These are phyloP conservation scores for Pseudomugil gertrudae DNA, from an alignment of 2,797 vertebrate species.

Conservation along the genomic window DNA sequence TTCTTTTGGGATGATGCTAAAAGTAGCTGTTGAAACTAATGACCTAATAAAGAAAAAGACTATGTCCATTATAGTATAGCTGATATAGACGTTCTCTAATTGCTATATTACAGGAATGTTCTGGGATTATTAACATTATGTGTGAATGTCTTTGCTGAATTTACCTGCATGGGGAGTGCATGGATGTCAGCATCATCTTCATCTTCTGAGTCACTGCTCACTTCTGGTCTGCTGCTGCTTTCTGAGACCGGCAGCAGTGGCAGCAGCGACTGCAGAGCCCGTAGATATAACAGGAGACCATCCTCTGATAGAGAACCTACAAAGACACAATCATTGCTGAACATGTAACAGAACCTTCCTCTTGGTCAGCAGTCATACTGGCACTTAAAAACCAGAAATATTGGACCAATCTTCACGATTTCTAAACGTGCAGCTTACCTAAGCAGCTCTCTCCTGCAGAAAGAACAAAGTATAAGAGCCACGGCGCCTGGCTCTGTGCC, in stretches of 20 bases:
- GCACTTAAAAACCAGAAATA: slow-evolving; percentile 21
- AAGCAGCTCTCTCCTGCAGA: slow-evolving; percentile 90
- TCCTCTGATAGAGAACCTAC: slow-evolving; percentile 90
- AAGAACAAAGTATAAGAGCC: slow-evolving; percentile 96
- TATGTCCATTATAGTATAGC: not conserved
- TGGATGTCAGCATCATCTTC: slow-evolving; percentile 84
- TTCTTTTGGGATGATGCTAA: not conserved
- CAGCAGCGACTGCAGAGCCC: slow-evolving; percentile 89
- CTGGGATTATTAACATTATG: not conserved
- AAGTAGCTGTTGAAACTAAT: not conserved
- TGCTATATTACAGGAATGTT: not conserved
- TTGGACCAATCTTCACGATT: not conserved
- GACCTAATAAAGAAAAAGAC: not conserved
- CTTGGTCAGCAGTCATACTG: slow-evolving; percentile 24
- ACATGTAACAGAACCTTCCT: slow-evolving; percentile 6
- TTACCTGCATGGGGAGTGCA: slow-evolving; percentile 80
- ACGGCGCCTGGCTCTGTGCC: slow-evolving; percentile 84
- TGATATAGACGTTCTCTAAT: not conserved
- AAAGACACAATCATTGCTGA: slow-evolving; percentile 39
- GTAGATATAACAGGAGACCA: slow-evolving; percentile 91
- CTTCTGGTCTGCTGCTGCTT: slow-evolving; percentile 82
- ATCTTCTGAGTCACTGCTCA: slow-evolving; percentile 93
- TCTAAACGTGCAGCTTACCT: slow-evolving; percentile 74
- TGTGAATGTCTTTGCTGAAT: not conserved
- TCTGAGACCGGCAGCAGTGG: slow-evolving; percentile 89